These are phyloP conservation scores for Tryphoninae sp. DNA, from an alignment of 2,888 invertebrate genomes.

Conservation along the genomic window DNA sequence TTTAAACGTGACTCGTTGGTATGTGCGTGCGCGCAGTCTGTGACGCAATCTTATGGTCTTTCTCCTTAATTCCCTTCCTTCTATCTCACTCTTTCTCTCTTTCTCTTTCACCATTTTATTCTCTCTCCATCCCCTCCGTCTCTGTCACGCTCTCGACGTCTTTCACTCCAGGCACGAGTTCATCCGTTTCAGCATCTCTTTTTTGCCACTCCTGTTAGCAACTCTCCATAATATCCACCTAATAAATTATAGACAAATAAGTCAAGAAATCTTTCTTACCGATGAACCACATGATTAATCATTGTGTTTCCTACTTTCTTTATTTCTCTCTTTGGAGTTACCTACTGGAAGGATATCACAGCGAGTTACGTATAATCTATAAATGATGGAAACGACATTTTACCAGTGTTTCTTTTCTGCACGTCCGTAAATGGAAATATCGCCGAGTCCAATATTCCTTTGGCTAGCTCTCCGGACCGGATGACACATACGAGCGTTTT, in stretches of 20 bases:
- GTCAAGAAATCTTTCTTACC: constrained; percentile 29
- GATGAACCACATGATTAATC: constrained; percentile 1
- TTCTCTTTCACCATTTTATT: constrained; percentile 31
- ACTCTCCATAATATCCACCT: constrained; percentile 23
- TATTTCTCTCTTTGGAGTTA: not conserved
- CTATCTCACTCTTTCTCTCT: constrained; percentile 54
- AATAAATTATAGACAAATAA: constrained; percentile 5
- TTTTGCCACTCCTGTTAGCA: constrained; percentile 19
- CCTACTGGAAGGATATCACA: constrained; percentile 11
- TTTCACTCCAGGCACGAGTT: constrained; percentile 49
- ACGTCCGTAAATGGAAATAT: constrained; percentile 72
- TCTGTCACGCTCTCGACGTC: constrained; percentile 26
- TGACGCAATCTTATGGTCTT: constrained; percentile 79
- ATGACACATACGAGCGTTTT: constrained; percentile 63
- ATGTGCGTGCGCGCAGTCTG: constrained; percentile 72
- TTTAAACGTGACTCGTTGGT: constrained; percentile 79
- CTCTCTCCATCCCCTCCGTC: not conserved
- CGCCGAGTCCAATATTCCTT: constrained; percentile 67
- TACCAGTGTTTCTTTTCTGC: constrained; percentile 33
- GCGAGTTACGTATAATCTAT: not conserved
- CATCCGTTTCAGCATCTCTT: constrained; percentile 44
- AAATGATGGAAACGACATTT: constrained; percentile 33
- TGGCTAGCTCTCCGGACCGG: constrained; percentile 52
- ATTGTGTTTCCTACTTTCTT: not conserved
- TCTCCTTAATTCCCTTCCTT: constrained; percentile 68